Evolutionary conservation across 2,888 invertebrate species (phyloP), one percentile per base, ranked within the genome.

Genomic region (Andrena haemorrhoa): DNA sequence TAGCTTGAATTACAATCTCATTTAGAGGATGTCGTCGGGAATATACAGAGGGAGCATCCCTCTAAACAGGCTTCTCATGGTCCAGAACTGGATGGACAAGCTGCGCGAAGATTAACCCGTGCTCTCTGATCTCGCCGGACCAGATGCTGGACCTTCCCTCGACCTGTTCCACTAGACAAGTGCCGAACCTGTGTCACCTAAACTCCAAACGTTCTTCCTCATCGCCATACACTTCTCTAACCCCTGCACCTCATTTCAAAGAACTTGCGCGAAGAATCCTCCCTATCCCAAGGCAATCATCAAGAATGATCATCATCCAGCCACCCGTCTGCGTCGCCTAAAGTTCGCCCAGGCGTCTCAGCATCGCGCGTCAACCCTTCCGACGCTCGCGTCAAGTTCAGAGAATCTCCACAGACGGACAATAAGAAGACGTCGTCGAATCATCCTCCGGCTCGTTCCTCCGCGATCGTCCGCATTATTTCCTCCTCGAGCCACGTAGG

Each of bases 51-150:
- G 83, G 68, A 56, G 60, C 76, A 80, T 83, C 87, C 84, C 77
- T 83, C 68, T 66, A 60, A 77, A 88, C 81, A 70, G 71, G 84
- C 79, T 79, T 58, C 82, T 31, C 73, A 20, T 84, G 90, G 89
- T 89, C 90, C 89, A 90, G 86, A 88, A 92, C 92, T 86, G 89
- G 92, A 89, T 61, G 71, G 81, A 84, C 90, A 51, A 79, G 90
- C 86, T 87, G 68, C 35, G 49, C 35, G 79, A 77, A 79, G 86
- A 87, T 87, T 89, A 87, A 88, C 86, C 85, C 68, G 41, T 87
- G 91, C 90, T 89, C 91, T 90, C 74, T 90, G 90, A 90, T 88
- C 91, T 87, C 79, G 86, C 86, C 84, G 88, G 87, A 87, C 85
- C 68, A 85, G 89, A 91, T 90, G 90, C 89, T 91, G 91, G 82